Evolutionary conservation across 2,797 vertebrate species (phyloP).

Genomic region (Margarornis squamiger): DNA sequence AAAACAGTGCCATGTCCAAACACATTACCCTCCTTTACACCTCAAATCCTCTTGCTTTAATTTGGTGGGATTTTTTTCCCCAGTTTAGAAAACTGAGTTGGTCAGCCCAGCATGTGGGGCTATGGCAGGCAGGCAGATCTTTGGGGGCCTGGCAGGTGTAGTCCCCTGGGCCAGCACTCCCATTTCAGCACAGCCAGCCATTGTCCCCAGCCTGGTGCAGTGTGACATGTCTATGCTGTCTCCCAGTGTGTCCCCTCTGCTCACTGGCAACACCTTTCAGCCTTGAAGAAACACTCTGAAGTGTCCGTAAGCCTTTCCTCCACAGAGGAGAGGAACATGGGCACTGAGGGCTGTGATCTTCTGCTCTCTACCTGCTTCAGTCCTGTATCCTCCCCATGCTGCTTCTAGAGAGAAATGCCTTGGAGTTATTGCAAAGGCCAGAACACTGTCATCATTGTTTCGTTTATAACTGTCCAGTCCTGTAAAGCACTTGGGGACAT

Average conservation of each 20-base stretch:
- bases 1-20: not conserved
- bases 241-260: fast-evolving
- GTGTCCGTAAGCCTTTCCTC: not conserved
- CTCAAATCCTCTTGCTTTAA: not conserved
- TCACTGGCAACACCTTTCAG: not conserved
- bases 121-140: not conserved
- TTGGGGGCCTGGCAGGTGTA: not conserved
- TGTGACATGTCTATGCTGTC: not conserved
- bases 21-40: not conserved
- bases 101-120: not conserved
- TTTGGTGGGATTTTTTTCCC: not conserved
- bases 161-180: not conserved
- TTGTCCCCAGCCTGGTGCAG: not conserved
- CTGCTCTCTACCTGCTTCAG: not conserved
- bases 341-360: not conserved
- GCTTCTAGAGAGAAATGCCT: not conserved
- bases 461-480: not conserved
- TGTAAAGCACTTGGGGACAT: not conserved
- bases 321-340: fast-evolving
- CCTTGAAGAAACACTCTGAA: not conserved
- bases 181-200: not conserved
- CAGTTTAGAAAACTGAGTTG: not conserved
- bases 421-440: not conserved
- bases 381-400: not conserved
- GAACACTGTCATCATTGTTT: not conserved